Base-by-base conservation (phyloP, 2,113 vertebrate species). In the Anguilla japonica region DNA sequence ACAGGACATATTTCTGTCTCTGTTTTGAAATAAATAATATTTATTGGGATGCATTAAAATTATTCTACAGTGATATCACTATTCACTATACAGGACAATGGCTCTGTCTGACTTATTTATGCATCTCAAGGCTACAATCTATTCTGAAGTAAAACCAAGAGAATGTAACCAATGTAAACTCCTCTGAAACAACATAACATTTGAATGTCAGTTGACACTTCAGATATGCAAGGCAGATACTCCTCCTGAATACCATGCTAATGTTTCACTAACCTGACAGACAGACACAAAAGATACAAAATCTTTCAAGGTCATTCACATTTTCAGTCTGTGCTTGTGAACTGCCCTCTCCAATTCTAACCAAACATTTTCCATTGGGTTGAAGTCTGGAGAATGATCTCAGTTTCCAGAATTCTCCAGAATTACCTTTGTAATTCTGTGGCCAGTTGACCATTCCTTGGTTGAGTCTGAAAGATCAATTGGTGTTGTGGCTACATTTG, bases 261-360 rank as follows among this genome's bases (percentile, higher is more conserved):
- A 81, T 41, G 18, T 20, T 67, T 26, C 3, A 26, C 60, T 2
- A 67, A 20, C 22, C 60, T 26, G 22, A 22, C 18, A 26, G 60
- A 6, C 18, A 67, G 18, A 67, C 22, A 53, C 5, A 46, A 5
- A 46, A 53, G n/a, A 29, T 60, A 26, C 34, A 63, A 56, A 13
- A 81, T 57, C 57, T 63, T 86, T 86, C 81, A 63, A 81, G 11
- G 60, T 46, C 57, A 81, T 81, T 41, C 16, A 41, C 40, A 60
- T 22, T 81, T 53, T 53, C 13, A 53, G 50, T 14, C 50, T 53
- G 50, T 53, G 50, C 50, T 53, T 53, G 50, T 53, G 50, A 14
- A 53, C 57, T 78, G 26, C 41, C 67, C n/a, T 18, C 41, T 75
- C 46, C 63, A 75, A 20, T 11, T 39, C 43, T 40, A 56, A 79